phyloP scores from a whole-genome alignment of 2,113 vertebrate species.

The Phaethornis superciliosus region DNA sequence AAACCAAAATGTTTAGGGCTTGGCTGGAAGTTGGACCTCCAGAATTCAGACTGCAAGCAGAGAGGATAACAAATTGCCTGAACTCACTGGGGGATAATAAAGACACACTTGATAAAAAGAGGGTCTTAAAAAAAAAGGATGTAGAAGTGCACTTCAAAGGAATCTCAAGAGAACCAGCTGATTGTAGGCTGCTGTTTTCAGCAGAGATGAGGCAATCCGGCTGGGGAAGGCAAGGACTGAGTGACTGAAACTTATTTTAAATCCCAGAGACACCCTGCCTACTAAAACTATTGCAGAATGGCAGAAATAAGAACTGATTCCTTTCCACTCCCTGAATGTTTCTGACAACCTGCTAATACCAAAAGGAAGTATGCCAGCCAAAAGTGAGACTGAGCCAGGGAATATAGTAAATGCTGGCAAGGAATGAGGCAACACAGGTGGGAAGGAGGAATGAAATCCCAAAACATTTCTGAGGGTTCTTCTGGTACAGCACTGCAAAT shows the following conservation, averaged over 20 bases:
- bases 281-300: neutral
- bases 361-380: conserved; percentile 42
- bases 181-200: neutral
- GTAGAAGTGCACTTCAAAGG: neutral
- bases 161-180: neutral
- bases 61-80: neutral
- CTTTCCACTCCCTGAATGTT: conserved; percentile 10
- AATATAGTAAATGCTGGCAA: conserved; percentile 55
- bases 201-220: neutral
- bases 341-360: conserved; percentile 59
- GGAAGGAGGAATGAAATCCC: conserved; percentile 36
- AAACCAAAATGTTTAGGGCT: neutral
- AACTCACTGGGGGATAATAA: neutral
- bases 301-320: neutral
- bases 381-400: conserved; percentile 33
- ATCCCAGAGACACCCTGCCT: neutral
- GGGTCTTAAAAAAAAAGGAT: neutral
- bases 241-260: neutral
- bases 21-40: neutral
- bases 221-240: neutral
- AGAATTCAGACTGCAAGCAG: neutral
- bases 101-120: neutral
- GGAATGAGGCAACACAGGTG: conserved; percentile 54
- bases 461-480: conserved; percentile 35
- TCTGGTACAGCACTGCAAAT: neutral